A percentile compares a stretch with the other conserved stretches of the same genome.
These are phyloP conservation scores for Panorpa germanica DNA, from an alignment of 2,888 invertebrate species.

Conservation along the genomic window DNA sequence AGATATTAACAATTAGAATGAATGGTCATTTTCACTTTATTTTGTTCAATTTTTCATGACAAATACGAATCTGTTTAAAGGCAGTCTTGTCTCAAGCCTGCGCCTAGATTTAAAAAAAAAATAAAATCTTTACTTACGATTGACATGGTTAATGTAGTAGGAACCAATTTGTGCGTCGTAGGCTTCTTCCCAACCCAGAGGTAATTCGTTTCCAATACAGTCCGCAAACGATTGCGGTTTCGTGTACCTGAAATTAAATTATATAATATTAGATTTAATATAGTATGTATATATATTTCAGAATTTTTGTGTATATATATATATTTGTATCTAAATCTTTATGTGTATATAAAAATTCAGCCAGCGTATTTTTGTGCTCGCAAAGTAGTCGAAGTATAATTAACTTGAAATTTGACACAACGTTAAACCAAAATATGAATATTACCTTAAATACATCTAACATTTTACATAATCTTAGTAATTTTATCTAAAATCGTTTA, in stretches of 20 bases:
- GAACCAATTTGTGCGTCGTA: constrained; percentile 87
- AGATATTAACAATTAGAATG: too few relatives aligned
- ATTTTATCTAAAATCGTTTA: too few relatives aligned
- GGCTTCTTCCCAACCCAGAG: constrained; percentile 93
- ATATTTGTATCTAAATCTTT: background rate
- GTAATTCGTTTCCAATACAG: constrained; percentile 93
- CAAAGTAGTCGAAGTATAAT: too few relatives aligned
- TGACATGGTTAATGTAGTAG: constrained; percentile 94
- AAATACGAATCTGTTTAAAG: constrained; percentile 2
- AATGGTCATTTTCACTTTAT: background rate
- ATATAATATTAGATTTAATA: constrained; percentile 10
- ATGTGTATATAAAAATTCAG: constrained; percentile 1
- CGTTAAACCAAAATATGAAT: too few relatives aligned
- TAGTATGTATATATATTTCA: constrained; percentile 10
- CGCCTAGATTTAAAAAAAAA: background rate
- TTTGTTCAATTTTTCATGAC: background rate
- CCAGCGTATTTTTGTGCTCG: too few relatives aligned
- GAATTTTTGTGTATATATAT: constrained; percentile 2
- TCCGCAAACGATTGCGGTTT: constrained; percentile 96
- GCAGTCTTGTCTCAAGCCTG: background rate
- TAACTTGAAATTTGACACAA: too few relatives aligned
- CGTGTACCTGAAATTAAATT: constrained; percentile 61
- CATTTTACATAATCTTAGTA: too few relatives aligned
- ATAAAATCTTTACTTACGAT: constrained; percentile 47
- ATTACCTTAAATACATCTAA: too few relatives aligned